phyloP scores from a whole-genome alignment of 2,888 invertebrate genomes.

The Metallyticus violacea region DNA sequence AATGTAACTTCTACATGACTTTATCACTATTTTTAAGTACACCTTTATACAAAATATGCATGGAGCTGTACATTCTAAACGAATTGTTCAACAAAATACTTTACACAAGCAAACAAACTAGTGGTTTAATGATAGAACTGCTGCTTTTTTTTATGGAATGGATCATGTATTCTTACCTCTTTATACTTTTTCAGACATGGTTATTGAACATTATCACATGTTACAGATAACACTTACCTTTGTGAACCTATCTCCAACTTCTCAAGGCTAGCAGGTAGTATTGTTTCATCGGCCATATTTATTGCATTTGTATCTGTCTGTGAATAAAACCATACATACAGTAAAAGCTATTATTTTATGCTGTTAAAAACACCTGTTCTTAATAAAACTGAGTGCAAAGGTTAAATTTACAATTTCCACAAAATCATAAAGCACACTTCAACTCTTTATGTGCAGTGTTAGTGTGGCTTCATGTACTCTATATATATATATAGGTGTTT shows the following conservation, averaged over 20 bases:
- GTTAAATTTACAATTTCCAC: no score
- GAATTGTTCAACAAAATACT: no score
- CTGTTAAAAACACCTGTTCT: not conserved
- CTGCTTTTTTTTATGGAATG: not conserved
- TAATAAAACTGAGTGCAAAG: no score
- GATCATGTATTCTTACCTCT: not conserved
- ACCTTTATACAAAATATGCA: no score
- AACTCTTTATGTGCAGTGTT: no score
- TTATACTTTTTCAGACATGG: not conserved
- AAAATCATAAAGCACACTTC: no score
- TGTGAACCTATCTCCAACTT: conserved; percentile 53
- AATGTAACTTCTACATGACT: no score
- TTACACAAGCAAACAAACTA: not conserved
- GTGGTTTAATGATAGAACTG: not conserved
- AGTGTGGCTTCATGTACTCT: no score
- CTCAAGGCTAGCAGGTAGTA: conserved; percentile 54
- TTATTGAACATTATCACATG: not conserved
- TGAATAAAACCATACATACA: not conserved
- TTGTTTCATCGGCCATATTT: conserved; percentile 46
- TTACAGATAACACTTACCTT: conserved; percentile 2
- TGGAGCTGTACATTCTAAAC: no score
- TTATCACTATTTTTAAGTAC: no score
- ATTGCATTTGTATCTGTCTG: not conserved
- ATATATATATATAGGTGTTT: no score
- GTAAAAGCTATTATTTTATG: not conserved